Base-by-base conservation (phyloP, 2,888 invertebrate genomes). In the Myopa testacea region DNA sequence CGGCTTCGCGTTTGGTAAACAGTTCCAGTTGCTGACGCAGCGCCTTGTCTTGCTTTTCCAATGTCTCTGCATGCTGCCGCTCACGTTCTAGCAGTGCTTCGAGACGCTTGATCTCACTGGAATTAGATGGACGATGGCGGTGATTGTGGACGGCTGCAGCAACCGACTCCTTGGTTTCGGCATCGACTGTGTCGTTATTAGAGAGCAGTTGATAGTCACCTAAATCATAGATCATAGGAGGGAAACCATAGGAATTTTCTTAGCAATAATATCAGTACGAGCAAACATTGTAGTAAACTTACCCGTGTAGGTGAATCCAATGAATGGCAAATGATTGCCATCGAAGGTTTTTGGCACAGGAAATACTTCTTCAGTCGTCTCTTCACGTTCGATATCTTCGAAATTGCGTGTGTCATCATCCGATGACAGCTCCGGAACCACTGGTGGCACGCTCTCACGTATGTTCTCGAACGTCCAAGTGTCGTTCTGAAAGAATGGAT, bases 401-500 rank as follows among this genome's bases (percentile, higher is more conserved):
- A 99, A 99, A 90, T 99, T 97, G 84, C 97, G 95, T 0, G 99
- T 98, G 89, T 99, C 99, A 88, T 98, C 98, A 88, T 99, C 99
- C 81, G 98, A 95, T 26, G 93, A 93, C 76, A 99, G 91, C 87
- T 99, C 98, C 16, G 99, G 99, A 16, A 99, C 97, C 12, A 99
- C 97, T 0, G 99, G 99, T 3, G 99, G 98, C 65, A 96, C 95
- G 82, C 98, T 95, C 87, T 98, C 95, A 79, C 98, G 91, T 79
- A 99, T 93, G 88, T 96, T 99, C 76, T 97, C 96, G 90, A 99
- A 99, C 75, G 96, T 96, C 99, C 99, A 99, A 83, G 97, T 96
- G 87, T 98, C 97, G 90, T 98, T 99, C 81, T 93, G 92, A 90
- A 99, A 99, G 90, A 99, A 99, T 34, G 93, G 93, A 90, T 99